Evolutionary conservation across 2,797 vertebrate genomes (phyloP).

Genomic region (Cottoperca gobio): DNA sequence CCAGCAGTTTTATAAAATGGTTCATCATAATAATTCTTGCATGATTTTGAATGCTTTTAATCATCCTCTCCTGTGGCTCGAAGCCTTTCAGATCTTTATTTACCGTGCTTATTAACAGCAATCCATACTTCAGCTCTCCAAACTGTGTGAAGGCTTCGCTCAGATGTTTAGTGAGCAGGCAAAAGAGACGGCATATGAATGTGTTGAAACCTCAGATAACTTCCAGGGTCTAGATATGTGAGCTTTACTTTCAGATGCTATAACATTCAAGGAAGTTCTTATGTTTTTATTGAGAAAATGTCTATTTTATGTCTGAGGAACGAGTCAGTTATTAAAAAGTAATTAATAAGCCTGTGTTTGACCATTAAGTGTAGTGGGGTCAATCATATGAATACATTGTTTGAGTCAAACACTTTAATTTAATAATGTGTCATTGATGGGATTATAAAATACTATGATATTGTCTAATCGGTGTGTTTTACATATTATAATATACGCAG

Average conservation of each 20-base stretch:
- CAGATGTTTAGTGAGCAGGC: slow-evolving; percentile 10
- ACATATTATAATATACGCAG: background rate
- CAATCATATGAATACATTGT: background rate
- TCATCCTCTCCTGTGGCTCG: background rate
- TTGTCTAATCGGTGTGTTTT: background rate
- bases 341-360: background rate
- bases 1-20: slow-evolving; percentile 21
- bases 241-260: background rate
- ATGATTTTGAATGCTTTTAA: slow-evolving; percentile 6
- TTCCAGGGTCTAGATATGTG: background rate
- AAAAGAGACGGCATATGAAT: slow-evolving; percentile 6
- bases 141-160: slow-evolving; percentile 17
- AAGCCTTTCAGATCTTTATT: slow-evolving; percentile 35
- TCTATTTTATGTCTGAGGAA: background rate
- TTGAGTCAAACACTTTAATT: background rate
- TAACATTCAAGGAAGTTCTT: background rate
- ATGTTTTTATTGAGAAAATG: background rate
- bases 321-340: background rate
- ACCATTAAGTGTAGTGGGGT: background rate
- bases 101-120: slow-evolving; percentile 28
- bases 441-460: background rate
- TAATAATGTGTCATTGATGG: background rate
- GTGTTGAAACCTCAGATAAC: slow-evolving; percentile 2
- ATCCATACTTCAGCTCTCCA: slow-evolving; percentile 21
- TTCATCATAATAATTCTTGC: slow-evolving; percentile 14